A percentile compares a stretch with the other conserved stretches of the same genome.
phyloP scores from a whole-genome alignment of 1,140 invertebrate genomes.

The Odontomachus brunneus region DNA sequence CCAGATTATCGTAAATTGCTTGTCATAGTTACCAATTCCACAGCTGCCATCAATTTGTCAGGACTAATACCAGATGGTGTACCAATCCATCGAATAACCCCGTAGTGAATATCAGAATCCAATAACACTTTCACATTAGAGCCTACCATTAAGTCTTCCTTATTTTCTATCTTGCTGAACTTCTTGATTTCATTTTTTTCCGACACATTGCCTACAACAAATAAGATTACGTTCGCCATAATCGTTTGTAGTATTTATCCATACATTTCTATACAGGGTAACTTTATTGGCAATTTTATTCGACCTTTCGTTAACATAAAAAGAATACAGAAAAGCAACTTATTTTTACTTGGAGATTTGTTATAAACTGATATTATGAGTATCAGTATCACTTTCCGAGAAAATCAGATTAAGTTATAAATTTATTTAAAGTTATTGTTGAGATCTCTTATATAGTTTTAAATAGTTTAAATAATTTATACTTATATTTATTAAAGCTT shows the following conservation, averaged over 20 bases:
- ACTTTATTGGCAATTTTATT: no score
- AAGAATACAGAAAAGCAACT: no score
- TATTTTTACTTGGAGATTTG: no score
- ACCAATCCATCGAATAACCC: conserved; percentile 96
- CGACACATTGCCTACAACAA: conserved; percentile 72
- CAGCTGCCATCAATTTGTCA: conserved; percentile 88
- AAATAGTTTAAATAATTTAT: no score
- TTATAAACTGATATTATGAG: no score
- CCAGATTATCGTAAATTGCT: background rate
- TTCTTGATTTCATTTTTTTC: conserved; percentile 81
- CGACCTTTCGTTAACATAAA: no score
- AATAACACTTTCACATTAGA: conserved; percentile 90
- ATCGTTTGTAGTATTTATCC: background rate
- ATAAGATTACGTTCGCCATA: background rate
- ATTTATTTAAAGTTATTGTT: no score
- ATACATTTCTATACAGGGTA: background rate
- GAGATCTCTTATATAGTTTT: no score
- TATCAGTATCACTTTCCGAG: no score
- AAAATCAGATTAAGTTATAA: no score
- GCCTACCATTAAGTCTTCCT: conserved; percentile 89
- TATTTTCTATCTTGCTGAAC: conserved; percentile 77
- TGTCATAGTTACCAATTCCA: conserved; percentile 88
- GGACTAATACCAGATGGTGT: conserved; percentile 82
- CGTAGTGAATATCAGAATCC: conserved; percentile 88
- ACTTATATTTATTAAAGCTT: no score